phyloP scores from a whole-genome alignment of 2,113 vertebrate genomes.

The Pterocles orientalis region DNA sequence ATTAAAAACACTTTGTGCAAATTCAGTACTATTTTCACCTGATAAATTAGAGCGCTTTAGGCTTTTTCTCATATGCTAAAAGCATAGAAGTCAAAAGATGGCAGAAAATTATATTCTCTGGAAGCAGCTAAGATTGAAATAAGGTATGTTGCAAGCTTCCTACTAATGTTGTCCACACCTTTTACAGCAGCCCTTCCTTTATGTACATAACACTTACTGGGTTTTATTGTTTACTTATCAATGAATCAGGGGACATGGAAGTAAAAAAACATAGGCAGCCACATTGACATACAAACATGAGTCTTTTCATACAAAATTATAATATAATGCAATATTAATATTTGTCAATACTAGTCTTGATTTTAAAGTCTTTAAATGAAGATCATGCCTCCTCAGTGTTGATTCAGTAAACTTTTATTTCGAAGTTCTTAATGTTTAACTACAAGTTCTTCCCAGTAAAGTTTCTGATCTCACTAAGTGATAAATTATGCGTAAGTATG shows the following conservation, averaged over 20 bases:
- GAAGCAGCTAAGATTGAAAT: not conserved
- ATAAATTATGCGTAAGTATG: not conserved
- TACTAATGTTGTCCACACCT: not conserved
- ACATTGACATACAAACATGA: not conserved
- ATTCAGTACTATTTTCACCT: not conserved
- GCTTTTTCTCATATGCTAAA: not conserved
- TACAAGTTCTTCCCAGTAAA: not conserved
- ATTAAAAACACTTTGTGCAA: not conserved
- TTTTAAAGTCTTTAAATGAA: not conserved
- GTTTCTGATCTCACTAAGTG: not conserved
- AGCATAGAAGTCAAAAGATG: not conserved
- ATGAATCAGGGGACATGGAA: not conserved
- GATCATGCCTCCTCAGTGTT: not conserved
- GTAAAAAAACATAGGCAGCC: not conserved
- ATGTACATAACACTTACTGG: accelerated
- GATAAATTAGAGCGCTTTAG: not conserved
- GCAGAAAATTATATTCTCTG: not conserved
- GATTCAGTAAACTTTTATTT: not conserved
- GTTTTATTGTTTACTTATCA: not conserved
- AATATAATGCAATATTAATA: not conserved
- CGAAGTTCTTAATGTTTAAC: not conserved
- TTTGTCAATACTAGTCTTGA: not conserved
- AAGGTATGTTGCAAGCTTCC: not conserved
- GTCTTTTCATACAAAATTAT: not conserved
- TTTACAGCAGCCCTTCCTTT: not conserved